These are phyloP conservation scores for Euplexia lucipara DNA, from an alignment of 2,888 invertebrate species.

Conservation along the genomic window DNA sequence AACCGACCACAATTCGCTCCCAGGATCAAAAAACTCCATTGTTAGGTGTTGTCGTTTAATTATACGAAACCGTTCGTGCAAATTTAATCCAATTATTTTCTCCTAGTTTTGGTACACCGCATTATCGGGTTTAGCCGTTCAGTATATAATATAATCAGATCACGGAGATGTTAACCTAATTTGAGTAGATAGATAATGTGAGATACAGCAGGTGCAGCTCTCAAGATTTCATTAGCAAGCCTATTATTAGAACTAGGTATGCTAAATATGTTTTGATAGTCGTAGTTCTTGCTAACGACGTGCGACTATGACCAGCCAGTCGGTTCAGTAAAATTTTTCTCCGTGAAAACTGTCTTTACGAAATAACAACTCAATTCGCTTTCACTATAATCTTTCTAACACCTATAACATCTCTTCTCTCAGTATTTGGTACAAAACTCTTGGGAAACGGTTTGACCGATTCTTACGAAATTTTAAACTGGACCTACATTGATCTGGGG, in stretches of 20 bases:
- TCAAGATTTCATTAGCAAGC: conserved; percentile 1
- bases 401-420: no score
- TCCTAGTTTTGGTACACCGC: conserved; percentile 20
- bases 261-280: no score
- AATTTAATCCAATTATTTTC: conserved; percentile 44
- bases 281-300: no score
- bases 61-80: conserved; percentile 17
- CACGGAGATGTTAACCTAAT: conserved; percentile 26
- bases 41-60: conserved; percentile 26
- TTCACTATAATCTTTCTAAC: no score
- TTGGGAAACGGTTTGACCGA: no score
- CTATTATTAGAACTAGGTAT: neutral
- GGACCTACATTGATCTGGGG: no score
- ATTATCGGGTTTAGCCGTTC: conserved; percentile 27
- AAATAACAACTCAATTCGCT: no score
- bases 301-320: no score
- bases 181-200: conserved; percentile 17
- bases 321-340: no score
- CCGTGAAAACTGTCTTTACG: no score
- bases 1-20: neutral
- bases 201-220: conserved; percentile 11
- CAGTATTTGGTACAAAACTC: no score
- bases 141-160: conserved; percentile 51
- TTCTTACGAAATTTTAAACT: no score
- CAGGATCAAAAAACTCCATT: conserved; percentile 2